Conservation (phyloP, 2,113 vertebrate genomes). For the Prionailurus bengalensis region DNA sequence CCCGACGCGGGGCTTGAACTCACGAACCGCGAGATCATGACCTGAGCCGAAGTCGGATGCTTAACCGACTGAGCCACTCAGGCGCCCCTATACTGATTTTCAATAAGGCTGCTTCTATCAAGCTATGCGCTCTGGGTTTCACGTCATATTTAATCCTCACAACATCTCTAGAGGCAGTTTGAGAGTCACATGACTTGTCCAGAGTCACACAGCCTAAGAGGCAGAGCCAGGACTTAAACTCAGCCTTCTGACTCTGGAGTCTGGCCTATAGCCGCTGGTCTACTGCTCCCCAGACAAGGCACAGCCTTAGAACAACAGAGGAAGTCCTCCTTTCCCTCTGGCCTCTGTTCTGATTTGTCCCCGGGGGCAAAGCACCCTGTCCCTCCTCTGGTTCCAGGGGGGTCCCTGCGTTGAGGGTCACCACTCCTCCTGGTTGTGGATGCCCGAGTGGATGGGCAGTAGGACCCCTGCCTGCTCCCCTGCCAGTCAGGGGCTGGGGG, state of each 20-base stretch:
- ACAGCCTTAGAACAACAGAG: neutral
- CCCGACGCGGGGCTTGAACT: too few relatives aligned
- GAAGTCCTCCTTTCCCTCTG: neutral
- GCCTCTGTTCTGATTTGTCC: neutral
- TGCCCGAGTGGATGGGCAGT: neutral
- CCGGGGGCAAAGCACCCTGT: neutral
- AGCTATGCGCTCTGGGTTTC: neutral
- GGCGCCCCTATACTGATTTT: neutral
- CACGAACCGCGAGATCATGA: too few relatives aligned
- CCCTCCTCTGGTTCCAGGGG: neutral
- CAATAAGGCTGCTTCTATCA: neutral
- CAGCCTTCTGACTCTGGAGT: neutral
- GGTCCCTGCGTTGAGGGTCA: neutral
- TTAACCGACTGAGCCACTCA: too few relatives aligned
- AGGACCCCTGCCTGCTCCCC: constrained; percentile 83
- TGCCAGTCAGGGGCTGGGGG: constrained; percentile 83
- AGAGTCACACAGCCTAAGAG: neutral
- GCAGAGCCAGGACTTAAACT: neutral
- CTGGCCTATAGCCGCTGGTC: neutral
- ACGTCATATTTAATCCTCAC: neutral
- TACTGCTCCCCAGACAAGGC: neutral
- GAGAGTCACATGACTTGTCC: neutral
- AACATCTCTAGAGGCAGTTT: neutral
- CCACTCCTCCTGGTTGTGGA: neutral
- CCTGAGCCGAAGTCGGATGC: too few relatives aligned